phyloP scores from a whole-genome alignment of 2,888 invertebrate species.

The Chrysolina americana region DNA sequence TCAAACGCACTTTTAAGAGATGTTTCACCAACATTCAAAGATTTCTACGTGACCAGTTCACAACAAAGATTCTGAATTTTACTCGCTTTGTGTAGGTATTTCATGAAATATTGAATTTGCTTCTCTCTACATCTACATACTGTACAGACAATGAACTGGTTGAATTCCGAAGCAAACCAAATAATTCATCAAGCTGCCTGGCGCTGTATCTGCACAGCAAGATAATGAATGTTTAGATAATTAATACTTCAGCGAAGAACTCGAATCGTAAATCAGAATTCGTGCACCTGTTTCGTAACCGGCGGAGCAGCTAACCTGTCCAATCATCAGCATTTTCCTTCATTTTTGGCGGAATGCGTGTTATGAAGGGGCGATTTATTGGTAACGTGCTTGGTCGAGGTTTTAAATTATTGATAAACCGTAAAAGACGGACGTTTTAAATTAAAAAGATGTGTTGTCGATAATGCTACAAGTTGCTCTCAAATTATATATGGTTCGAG shows the following conservation, averaged over 20 bases:
- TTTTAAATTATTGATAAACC: neutral
- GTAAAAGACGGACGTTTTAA: neutral
- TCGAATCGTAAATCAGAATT: constrained; percentile 22
- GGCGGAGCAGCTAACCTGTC: constrained; percentile 9
- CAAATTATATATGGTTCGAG: neutral
- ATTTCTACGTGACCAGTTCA: too few relatives aligned
- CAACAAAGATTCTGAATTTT: too few relatives aligned
- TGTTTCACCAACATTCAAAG: too few relatives aligned
- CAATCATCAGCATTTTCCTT: constrained; percentile 12
- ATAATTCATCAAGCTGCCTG: constrained; percentile 30
- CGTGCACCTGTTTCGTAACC: constrained; percentile 14
- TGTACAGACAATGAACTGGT: neutral
- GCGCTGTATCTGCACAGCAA: constrained; percentile 21
- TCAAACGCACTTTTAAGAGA: too few relatives aligned
- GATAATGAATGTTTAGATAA: constrained; percentile 31
- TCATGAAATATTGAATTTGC: too few relatives aligned
- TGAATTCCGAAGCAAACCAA: constrained; percentile 6
- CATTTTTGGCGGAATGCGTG: constrained; percentile 19
- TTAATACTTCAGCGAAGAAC: constrained; percentile 28
- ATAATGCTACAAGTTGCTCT: neutral
- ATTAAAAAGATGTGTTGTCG: constrained; percentile 6
- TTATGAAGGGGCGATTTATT: constrained; percentile 11
- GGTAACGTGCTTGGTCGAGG: neutral
- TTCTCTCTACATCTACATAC: neutral
- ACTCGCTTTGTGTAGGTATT: too few relatives aligned